Percentiles rank a stretch among this genome's conserved stretches.
Conservation (phyloP, 2,888 invertebrate genomes). For the Mycalesis mineus region DNA sequence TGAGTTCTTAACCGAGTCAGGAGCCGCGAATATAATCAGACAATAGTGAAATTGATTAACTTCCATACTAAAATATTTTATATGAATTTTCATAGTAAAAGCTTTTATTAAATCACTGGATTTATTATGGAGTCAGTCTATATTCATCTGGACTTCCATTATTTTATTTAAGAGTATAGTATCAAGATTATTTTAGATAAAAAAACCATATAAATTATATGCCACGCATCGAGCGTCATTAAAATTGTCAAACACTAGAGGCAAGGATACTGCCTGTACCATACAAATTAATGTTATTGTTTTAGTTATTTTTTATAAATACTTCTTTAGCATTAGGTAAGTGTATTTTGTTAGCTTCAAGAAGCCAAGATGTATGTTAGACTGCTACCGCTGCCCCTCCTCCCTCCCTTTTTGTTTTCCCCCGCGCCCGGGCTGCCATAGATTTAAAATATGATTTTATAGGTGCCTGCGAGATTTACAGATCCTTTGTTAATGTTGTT, state of each 20-base stretch:
- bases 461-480: slow-evolving; percentile 75
- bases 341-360: slow-evolving; percentile 77
- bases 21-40: too few relatives aligned
- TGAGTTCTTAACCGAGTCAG: too few relatives aligned
- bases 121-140: too few relatives aligned
- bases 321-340: slow-evolving; percentile 73
- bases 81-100: too few relatives aligned
- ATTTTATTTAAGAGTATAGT: too few relatives aligned
- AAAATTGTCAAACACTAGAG: slow-evolving; percentile 28
- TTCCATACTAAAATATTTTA: too few relatives aligned
- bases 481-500: slow-evolving; percentile 77
- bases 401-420: slow-evolving; percentile 66
- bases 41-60: too few relatives aligned
- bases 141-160: too few relatives aligned
- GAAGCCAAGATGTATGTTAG: slow-evolving; percentile 78
- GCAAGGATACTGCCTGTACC: slow-evolving; percentile 68
- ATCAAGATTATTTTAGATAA: background rate
- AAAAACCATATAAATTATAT: background rate
- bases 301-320: slow-evolving; percentile 58
- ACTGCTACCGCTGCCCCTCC: slow-evolving; percentile 71
- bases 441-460: slow-evolving; percentile 72
- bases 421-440: slow-evolving; percentile 73
- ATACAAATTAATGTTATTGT: slow-evolving; percentile 48
- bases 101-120: too few relatives aligned
- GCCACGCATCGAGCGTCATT: background rate